Evolutionary conservation across 2,888 invertebrate genomes (phyloP).

Genomic region (Ferdinandea cuprea): DNA sequence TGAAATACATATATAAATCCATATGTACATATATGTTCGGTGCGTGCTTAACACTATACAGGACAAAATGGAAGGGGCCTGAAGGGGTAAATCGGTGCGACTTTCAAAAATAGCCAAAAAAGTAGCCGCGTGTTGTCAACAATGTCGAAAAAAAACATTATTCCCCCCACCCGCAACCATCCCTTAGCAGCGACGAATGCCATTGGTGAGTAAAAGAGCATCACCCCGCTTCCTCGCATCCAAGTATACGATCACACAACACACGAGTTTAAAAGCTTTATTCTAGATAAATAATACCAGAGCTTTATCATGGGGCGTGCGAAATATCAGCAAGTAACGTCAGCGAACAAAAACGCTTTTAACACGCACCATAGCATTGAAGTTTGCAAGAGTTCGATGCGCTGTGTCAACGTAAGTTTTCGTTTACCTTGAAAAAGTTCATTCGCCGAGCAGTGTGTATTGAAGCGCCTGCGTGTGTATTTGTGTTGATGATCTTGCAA

Average conservation of each 20-base stretch:
- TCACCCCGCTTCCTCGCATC: constrained; percentile 59
- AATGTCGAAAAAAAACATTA: constrained; percentile 14
- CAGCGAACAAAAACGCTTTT: constrained; percentile 44
- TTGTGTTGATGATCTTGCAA: constrained; percentile 39
- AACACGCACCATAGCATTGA: constrained; percentile 72
- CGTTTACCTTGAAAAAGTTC: constrained; percentile 73
- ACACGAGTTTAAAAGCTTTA: constrained; percentile 35
- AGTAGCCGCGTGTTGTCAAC: constrained; percentile 56
- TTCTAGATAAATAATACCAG: constrained; percentile 31
- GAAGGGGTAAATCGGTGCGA: not conserved
- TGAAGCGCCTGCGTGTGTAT: constrained; percentile 43
- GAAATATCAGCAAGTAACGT: constrained; percentile 49
- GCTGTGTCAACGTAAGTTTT: constrained; percentile 67
- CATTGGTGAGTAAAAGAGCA: constrained; percentile 51
- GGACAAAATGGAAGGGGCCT: not conserved
- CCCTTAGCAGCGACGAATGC: constrained; percentile 32
- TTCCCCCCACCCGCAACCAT: not conserved
- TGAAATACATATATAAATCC: constrained; percentile 14
- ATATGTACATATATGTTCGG: not conserved
- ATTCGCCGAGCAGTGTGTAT: constrained; percentile 50
- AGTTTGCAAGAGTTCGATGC: constrained; percentile 74
- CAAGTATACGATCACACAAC: constrained; percentile 38
- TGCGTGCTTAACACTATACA: constrained; percentile 32
- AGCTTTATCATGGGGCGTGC: constrained; percentile 46
- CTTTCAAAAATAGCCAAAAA: constrained; percentile 50